Evolutionary conservation across 2,113 vertebrate species (phyloP).

Genomic region (Alexandromys fortis): DNA sequence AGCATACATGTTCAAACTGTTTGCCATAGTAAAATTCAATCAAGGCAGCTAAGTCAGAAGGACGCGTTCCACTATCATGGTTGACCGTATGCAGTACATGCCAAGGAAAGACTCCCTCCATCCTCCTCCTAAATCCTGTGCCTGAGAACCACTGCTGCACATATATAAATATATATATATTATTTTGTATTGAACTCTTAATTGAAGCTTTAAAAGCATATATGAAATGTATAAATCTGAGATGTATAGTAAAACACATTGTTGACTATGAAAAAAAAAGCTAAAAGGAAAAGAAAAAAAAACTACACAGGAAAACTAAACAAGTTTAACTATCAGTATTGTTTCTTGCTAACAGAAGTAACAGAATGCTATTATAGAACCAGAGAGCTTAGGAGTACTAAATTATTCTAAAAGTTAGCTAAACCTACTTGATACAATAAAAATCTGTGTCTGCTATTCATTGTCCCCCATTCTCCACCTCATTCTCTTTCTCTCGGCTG

Average conservation of each 20-base stretch:
- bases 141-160: constrained; percentile 77
- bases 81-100: neutral
- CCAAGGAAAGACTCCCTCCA: constrained; percentile 4
- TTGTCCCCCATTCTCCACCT: neutral
- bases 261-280: constrained; percentile 17
- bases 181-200: constrained; percentile 71
- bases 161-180: constrained; percentile 11
- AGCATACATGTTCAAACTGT: constrained; percentile 64
- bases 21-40: constrained; percentile 54
- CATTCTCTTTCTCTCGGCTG: neutral
- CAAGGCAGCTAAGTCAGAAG: constrained; percentile 27
- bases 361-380: constrained; percentile 46
- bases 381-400: constrained; percentile 57
- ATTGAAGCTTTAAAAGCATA: constrained; percentile 78
- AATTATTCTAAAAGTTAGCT: constrained; percentile 68
- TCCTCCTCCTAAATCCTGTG: constrained; percentile 45
- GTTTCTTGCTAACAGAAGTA: constrained; percentile 40
- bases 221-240: constrained; percentile 72
- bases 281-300: neutral
- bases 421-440: constrained; percentile 70
- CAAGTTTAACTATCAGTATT: neutral
- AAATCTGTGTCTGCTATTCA: neutral
- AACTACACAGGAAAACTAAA: neutral
- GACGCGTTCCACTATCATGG: neutral
- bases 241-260: constrained; percentile 74